Evolutionary conservation across 2,113 vertebrate genomes (phyloP).

Genomic region (Agelaius tricolor): DNA sequence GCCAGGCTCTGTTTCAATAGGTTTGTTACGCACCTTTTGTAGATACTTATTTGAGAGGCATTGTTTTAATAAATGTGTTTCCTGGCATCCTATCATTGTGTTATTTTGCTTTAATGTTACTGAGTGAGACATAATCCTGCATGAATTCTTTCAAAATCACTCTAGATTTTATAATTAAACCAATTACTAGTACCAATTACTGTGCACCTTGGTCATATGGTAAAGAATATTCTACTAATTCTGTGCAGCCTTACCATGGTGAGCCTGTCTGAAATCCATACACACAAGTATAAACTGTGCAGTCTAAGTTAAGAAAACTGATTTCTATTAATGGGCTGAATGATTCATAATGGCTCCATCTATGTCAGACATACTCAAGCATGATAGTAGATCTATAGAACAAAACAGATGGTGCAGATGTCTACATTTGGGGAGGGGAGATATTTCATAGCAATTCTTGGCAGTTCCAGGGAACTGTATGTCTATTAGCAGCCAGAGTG

Average conservation of each 20-base stretch:
- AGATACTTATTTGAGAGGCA: background rate
- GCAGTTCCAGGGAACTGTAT: background rate
- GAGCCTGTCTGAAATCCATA: background rate
- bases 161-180: slow-evolving; percentile 34
- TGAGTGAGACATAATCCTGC: slow-evolving; percentile 18
- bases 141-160: slow-evolving; percentile 36
- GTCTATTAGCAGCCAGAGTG: slow-evolving; percentile 19
- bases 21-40: slow-evolving; percentile 17
- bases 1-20: background rate
- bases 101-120: slow-evolving; percentile 44
- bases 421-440: background rate
- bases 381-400: background rate
- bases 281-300: background rate
- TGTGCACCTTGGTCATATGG: background rate
- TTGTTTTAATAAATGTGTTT: background rate
- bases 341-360: background rate
- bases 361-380: background rate
- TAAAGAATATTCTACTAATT: background rate
- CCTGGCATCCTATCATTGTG: background rate
- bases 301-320: background rate
- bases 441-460: slow-evolving; percentile 37
- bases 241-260: background rate
- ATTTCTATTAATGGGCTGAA: background rate
- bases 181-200: background rate
- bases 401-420: background rate